A percentile compares a stretch with the other conserved stretches of the same genome.
Conservation (phyloP, 1,140 invertebrate species). For the Cotesia vestalis region DNA sequence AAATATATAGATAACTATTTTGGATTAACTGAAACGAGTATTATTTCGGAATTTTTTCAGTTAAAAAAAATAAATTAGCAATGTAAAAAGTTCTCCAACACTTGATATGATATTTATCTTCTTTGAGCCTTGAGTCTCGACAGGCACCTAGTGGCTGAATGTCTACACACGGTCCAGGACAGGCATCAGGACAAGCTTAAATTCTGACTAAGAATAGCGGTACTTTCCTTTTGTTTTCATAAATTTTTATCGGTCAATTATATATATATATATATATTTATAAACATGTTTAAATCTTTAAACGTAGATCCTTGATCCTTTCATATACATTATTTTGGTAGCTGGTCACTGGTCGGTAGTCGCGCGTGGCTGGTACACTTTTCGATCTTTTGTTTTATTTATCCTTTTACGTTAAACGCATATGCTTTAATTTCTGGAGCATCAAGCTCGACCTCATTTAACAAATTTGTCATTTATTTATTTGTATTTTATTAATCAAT, state of each 20-base stretch:
- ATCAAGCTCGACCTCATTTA: too few species aligned
- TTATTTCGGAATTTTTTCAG: too few species aligned
- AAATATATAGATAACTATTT: too few species aligned
- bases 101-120: background rate
- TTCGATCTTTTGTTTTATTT: too few species aligned
- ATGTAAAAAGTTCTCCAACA: slow-evolving; percentile 40
- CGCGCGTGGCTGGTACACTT: background rate
- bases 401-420: too few species aligned
- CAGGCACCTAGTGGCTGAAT: too few species aligned
- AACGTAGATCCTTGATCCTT: background rate
- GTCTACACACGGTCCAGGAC: too few species aligned
- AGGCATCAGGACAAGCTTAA: too few species aligned
- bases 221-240: slow-evolving; percentile 49
- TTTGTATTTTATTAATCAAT: too few species aligned
- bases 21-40: too few species aligned
- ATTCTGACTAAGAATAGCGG: slow-evolving; percentile 45
- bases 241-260: background rate
- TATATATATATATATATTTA: background rate
- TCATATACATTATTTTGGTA: background rate
- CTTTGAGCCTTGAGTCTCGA: background rate
- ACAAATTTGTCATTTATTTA: too few species aligned
- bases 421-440: too few species aligned
- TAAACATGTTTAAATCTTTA: background rate
- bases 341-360: background rate
- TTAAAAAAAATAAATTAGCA: slow-evolving; percentile 40